These are phyloP conservation scores for Pseudorectes ferrugineus DNA, from an alignment of 2,113 vertebrate species.

Conservation along the genomic window DNA sequence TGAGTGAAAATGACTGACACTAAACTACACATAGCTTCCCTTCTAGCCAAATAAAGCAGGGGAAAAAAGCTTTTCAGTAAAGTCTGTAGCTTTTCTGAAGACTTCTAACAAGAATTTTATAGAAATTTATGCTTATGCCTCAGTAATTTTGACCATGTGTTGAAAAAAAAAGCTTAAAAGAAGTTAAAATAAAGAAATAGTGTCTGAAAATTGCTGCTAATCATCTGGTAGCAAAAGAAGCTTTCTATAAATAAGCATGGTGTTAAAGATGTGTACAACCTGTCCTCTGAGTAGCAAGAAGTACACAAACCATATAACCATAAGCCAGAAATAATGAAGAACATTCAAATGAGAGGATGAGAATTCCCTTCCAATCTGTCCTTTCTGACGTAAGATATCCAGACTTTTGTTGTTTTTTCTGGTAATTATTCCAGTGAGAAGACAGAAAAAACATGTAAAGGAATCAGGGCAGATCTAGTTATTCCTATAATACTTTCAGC, in stretches of 20 bases:
- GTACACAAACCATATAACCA: not conserved
- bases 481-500: not conserved
- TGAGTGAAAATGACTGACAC: not conserved
- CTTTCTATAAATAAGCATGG: not conserved
- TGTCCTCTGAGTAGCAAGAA: not conserved
- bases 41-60: not conserved
- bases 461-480: not conserved
- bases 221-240: not conserved
- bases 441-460: not conserved
- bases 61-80: not conserved
- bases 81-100: not conserved
- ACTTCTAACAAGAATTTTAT: not conserved
- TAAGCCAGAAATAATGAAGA: not conserved
- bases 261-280: not conserved
- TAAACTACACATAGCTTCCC: not conserved
- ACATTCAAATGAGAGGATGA: not conserved
- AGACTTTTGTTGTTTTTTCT: not conserved
- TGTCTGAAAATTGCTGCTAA: not conserved
- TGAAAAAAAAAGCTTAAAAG: not conserved
- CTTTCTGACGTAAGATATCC: not conserved
- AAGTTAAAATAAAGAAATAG: not conserved
- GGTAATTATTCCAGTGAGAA: not conserved
- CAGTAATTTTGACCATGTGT: not conserved
- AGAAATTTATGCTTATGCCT: not conserved
- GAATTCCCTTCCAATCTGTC: not conserved